Evolutionary conservation across 2,113 vertebrate genomes (phyloP).

Genomic region (Phyllopteryx taeniolatus): DNA sequence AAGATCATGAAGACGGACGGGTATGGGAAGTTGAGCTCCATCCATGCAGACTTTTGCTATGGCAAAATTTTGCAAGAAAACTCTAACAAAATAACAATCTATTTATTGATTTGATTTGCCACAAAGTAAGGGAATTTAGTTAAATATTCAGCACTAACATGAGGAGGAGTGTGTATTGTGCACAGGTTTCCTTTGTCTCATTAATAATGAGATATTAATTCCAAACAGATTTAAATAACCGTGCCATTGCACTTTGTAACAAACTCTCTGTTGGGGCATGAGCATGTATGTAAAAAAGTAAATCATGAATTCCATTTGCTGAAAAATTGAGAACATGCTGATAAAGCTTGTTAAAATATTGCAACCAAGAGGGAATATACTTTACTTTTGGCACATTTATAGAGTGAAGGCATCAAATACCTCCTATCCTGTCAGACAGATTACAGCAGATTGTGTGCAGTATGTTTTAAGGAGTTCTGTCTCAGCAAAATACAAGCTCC

Average conservation of each 20-base stretch:
- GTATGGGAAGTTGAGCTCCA: not conserved
- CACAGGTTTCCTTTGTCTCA: slow-evolving; percentile 17
- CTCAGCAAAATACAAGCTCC: not conserved
- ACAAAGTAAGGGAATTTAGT: not conserved
- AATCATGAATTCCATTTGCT: slow-evolving; percentile 12
- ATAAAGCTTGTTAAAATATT: not conserved
- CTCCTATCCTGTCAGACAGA: not conserved
- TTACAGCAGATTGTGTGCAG: not conserved
- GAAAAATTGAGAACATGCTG: not conserved
- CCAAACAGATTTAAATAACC: slow-evolving; percentile 30
- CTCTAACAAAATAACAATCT: not conserved
- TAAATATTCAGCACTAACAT: not conserved
- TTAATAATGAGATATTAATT: slow-evolving; percentile 44
- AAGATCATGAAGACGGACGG: not conserved
- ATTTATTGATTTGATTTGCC: not conserved
- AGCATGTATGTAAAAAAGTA: slow-evolving; percentile 6
- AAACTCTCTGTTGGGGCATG: slow-evolving; percentile 9
- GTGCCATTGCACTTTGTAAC: slow-evolving; percentile 27
- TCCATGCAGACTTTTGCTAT: not conserved
- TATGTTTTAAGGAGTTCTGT: not conserved
- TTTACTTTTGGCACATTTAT: not conserved
- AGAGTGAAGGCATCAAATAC: not conserved
- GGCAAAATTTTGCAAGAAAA: not conserved
- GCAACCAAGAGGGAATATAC: not conserved
- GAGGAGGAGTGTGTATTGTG: not conserved